Base-by-base conservation (phyloP, 2,113 vertebrate species). In the Brachionichthys hirsutus region DNA sequence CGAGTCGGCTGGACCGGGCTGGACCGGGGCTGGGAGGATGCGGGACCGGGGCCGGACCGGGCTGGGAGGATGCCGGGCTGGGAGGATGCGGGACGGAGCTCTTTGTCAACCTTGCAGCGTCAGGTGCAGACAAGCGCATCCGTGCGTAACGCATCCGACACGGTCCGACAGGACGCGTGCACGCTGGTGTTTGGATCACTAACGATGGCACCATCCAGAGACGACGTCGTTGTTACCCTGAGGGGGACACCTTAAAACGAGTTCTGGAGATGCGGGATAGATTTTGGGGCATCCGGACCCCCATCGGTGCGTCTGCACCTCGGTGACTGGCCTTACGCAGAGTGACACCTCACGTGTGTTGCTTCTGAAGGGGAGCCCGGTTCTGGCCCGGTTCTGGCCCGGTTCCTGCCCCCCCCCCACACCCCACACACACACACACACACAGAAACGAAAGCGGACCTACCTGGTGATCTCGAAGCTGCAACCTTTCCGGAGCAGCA, bases 391-490 rank as follows among this genome's bases (percentile, higher is more conserved):
- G n/a, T n/a, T n/a, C n/a, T n/a, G n/a, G n/a, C n/a, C n/a, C n/a
- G n/a, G n/a, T n/a, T n/a, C n/a, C n/a, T n/a, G n/a, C n/a, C n/a
- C n/a, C n/a, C n/a, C n/a, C n/a, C n/a, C n/a, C n/a, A n/a, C n/a
- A n/a, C n/a, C n/a, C n/a, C n/a, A n/a, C n/a, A n/a, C n/a, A n/a
- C n/a, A n/a, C n/a, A n/a, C n/a, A n/a, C n/a, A n/a, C n/a, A n/a
- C n/a, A n/a, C 30, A 43, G 50, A 62, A 38, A 13, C n/a, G 5
- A n/a, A 1, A 35, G 0, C 50, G 50, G 14, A 54, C 84, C 62
- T 85, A 93, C 92, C 92, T 93, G 71, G 90, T 92, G 49, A 93
- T 93, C 85, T 93, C 92, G 70, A 93, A 93, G 85, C 92, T 93
- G 89, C 92, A 93, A 54, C 92, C 92, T 75, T 93, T 93, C 74